Evolutionary conservation across 23 tunicate species (phyloP), one percentile per base, ranked within the genome.

Genomic region (Ascidia mentula): DNA sequence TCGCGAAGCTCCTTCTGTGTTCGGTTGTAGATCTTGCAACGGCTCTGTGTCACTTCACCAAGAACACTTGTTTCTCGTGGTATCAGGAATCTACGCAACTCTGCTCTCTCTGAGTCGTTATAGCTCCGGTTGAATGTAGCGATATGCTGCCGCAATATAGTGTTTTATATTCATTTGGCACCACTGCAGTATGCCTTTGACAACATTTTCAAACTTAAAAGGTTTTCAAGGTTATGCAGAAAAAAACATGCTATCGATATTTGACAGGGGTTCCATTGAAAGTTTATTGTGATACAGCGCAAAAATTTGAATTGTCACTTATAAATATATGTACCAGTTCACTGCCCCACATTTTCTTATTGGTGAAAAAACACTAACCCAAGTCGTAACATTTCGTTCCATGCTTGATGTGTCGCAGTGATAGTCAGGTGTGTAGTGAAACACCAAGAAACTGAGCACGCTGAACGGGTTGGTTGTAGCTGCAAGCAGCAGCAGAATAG

Each of bases 391-490:
- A 5, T 26, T 53, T 26, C 24, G 4, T 6, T 20, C 13, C 24
- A 20, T 26, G 4, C 28, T 28, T 5, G 65, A 20, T 20, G 24
- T 28, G 24, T 53, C 24, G 13, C 65, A 53, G 65, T 53, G 65
- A 53, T 53, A 53, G 22, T 53, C 65, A 26, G 65, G 65, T 9
- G 65, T 53, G 65, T 53, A 53, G 24, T 53, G 65, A 53, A 53
- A 53, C 28, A 53, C 24, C 4, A 53, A 28, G 1, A 28, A 20
- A 28, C 28, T 28, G 12, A 53, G 13, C 4, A 28, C 7, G 13
- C 28, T 20, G 24, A 53, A 53, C 13, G 65, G 65, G 24, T 53
- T 53, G 65, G 65, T 53, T 26, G 24, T 9, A 9, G 65, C 65
- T 53, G 65, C 22, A 28, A 53, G 22, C 65, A 53, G 24, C 4